Conservation (phyloP, 1,140 invertebrate genomes). For the Drosophila grimshawi region DNA sequence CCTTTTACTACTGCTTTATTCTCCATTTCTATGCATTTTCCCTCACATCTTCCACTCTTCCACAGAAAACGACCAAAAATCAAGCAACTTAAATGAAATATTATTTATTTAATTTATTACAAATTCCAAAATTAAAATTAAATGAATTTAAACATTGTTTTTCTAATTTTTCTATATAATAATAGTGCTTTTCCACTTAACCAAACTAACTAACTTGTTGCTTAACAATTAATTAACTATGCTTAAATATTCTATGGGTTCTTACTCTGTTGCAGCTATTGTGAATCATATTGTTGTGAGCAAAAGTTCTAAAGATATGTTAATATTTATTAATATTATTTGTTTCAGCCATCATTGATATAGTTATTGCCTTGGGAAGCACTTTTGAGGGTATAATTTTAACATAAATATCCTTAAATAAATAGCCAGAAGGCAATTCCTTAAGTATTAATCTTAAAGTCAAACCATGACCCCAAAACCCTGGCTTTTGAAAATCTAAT, state of each 20-base stretch:
- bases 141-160: slow-evolving; percentile 12
- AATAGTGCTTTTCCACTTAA: neutral
- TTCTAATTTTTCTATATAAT: slow-evolving; percentile 1
- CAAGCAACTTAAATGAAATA: slow-evolving; percentile 66
- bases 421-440: too few species aligned
- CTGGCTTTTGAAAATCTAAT: too few species aligned
- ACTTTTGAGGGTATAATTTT: too few species aligned
- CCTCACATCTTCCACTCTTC: slow-evolving; percentile 19
- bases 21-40: slow-evolving; percentile 14
- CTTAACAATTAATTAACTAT: neutral
- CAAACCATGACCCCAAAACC: too few species aligned
- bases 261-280: neutral
- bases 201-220: neutral
- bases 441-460: too few species aligned
- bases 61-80: slow-evolving; percentile 72
- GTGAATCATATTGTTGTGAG: too few species aligned
- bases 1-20: slow-evolving; percentile 21
- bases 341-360: too few species aligned
- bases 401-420: too few species aligned
- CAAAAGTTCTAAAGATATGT: too few species aligned
- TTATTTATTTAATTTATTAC: slow-evolving; percentile 83
- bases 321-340: too few species aligned
- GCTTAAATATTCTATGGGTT: neutral
- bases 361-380: too few species aligned
- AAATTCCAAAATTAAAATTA: slow-evolving; percentile 71